A percentile compares a stretch with the other conserved stretches of the same genome.
Conservation (phyloP, 2,797 vertebrate genomes). For the Pseudopleuronectes americanus region DNA sequence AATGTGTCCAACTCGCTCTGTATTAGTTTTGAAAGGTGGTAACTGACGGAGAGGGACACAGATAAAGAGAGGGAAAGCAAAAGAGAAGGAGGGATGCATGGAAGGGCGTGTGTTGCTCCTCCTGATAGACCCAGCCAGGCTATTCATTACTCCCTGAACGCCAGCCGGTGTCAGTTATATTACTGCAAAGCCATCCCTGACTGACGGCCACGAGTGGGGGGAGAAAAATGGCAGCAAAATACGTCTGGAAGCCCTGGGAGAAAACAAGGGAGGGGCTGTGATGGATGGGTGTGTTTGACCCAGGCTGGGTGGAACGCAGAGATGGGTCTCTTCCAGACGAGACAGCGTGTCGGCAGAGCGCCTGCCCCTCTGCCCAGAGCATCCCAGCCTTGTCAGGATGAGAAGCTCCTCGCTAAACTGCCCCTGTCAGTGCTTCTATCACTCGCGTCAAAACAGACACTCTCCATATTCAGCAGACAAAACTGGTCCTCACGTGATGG, state of each 20-base stretch:
- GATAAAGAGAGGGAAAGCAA: constrained; percentile 3
- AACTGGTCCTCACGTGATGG: constrained; percentile 65
- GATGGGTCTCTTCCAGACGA: constrained; percentile 83
- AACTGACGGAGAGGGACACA: constrained; percentile 15
- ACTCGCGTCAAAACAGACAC: constrained; percentile 82
- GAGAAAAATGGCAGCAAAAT: constrained; percentile 79
- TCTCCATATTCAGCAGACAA: constrained; percentile 82
- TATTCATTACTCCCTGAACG: constrained; percentile 79
- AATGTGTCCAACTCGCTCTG: constrained; percentile 4
- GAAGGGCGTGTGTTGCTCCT: constrained; percentile 58
- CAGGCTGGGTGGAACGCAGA: constrained; percentile 77
- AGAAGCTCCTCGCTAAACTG: constrained; percentile 82
- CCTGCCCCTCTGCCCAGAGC: constrained; percentile 76
- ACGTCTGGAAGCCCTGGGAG: constrained; percentile 61
- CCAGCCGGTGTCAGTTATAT: constrained; percentile 78
- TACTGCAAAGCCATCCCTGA: constrained; percentile 74
- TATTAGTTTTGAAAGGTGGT: constrained; percentile 48
- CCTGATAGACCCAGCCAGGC: constrained; percentile 71
- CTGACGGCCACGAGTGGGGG: constrained; percentile 74
- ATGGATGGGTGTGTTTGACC: constrained; percentile 87
- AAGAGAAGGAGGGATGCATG: constrained; percentile 28
- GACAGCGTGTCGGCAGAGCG: constrained; percentile 68
- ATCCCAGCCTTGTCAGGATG: constrained; percentile 85
- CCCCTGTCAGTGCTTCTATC: constrained; percentile 84
- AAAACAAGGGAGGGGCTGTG: constrained; percentile 72